Conservation (phyloP, 2,888 invertebrate species). For the Hyppa rectilinea region DNA sequence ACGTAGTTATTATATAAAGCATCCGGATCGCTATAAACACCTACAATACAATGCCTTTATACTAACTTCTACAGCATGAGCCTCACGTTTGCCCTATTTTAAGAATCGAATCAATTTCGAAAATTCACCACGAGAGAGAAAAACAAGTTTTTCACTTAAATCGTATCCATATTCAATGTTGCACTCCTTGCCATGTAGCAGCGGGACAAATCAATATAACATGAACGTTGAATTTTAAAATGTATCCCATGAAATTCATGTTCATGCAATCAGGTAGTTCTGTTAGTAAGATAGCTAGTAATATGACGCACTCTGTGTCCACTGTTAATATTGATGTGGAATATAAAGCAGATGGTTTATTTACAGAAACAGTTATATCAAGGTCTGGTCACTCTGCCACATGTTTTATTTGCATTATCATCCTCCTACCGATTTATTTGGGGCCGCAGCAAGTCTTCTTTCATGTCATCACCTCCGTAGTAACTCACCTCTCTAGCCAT, state of each 20-base stretch:
- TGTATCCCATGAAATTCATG: conserved; percentile 76
- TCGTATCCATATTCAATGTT: conserved; percentile 59
- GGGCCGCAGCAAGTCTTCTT: not conserved
- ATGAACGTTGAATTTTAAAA: conserved; percentile 77
- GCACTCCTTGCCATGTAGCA: conserved; percentile 63
- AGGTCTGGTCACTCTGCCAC: conserved; percentile 61
- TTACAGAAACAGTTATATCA: conserved; percentile 72
- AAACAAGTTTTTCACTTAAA: conserved; percentile 52
- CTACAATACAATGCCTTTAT: conserved; percentile 5
- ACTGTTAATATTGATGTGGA: conserved; percentile 88
- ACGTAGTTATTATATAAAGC: not conserved
- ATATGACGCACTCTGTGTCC: conserved; percentile 80
- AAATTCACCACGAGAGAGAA: conserved; percentile 20
- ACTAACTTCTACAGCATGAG: not conserved
- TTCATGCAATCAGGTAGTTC: conserved; percentile 71
- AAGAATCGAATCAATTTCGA: not conserved
- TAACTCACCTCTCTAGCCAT: not conserved
- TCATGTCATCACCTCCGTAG: not conserved
- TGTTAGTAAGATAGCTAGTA: conserved; percentile 80
- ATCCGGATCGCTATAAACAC: not conserved
- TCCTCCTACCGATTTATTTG: not conserved
- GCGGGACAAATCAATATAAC: conserved; percentile 61
- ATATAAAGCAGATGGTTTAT: conserved; percentile 81
- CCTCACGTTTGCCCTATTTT: not conserved
- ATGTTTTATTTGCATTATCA: conserved; percentile 33